Evolutionary conservation across 2,113 vertebrate species (phyloP).

Genomic region (Lagopus muta): DNA sequence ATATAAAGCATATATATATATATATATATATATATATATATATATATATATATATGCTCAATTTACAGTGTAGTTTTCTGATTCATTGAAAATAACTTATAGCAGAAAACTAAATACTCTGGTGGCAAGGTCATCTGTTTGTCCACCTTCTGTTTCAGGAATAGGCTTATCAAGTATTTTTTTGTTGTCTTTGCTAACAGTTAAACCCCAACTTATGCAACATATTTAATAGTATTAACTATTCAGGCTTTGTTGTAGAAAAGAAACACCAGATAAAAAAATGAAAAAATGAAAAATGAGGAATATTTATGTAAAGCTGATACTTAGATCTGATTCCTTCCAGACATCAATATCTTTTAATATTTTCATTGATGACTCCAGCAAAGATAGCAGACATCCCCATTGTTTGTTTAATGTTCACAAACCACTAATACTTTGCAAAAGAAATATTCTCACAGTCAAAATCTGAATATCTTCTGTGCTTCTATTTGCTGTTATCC

Average conservation of each 20-base stretch:
- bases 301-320: neutral
- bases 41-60: neutral
- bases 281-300: neutral
- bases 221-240: neutral
- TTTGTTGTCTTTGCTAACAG: neutral
- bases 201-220: neutral
- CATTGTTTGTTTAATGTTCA: neutral
- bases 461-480: neutral
- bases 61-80: neutral
- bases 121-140: neutral
- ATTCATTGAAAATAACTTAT: neutral
- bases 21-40: no score
- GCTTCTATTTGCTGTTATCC: neutral
- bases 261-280: neutral
- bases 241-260: neutral
- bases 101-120: neutral
- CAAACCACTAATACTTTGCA: neutral
- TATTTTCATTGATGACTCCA: neutral
- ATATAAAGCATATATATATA: no score
- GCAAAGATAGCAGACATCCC: neutral
- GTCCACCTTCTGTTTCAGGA: neutral
- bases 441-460: neutral
- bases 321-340: neutral
- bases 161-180: neutral
- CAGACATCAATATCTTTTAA: neutral